Evolutionary conservation across 2,888 invertebrate genomes (phyloP), one percentile per base, ranked within the genome.

Genomic region (Lasioglossum lativentre): DNA sequence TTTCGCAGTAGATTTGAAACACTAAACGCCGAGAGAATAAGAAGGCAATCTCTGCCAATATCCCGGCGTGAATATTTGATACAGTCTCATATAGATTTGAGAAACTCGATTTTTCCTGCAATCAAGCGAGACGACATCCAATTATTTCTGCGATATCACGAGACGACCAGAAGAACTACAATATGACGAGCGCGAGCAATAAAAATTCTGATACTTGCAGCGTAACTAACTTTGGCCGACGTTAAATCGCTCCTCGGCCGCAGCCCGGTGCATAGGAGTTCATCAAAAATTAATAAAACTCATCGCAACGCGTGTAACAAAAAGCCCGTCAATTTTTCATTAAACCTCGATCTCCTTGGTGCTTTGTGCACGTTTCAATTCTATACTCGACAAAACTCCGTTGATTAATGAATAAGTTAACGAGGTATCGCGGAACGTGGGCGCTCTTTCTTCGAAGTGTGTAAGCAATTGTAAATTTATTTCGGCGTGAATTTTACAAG

Each of bases 91-190:
- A 23, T 30, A 34, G 27, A 52, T 45, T 42, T 40, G 19, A 27
- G 14, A 45, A 80, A 70, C 76, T 77, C 27, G 23, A 23, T 71
- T 75, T 56, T 52, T 40, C 34, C 16, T 38, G 42, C 10, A 10
- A 23, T 78, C 27, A 34, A 59, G 68, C 23, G 47, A 75, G 40
- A 23, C 14, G 27, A 34, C 42, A 47, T 38, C 4, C 38, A n/a
- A 47, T 68, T 63, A 71, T 71, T 47, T 63, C 10, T 38, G 2
- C 27, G 19, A 19, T 63, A 63, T 30, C 63, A 30, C 6, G 30
- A 30, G 16, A 30, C 16, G 30, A 30, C 30, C 14, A 2, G 30
- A 63, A 63, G 63, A 63, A 63, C 27, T 27, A 27, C 27, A 27
- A 63, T 27, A 27, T 16, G 59, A 27, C 27, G 59, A 27, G 12